Evolutionary conservation across 1,140 invertebrate genomes (phyloP), one percentile per base, ranked within the genome.

Genomic region (Stegodyphus mimosarum): DNA sequence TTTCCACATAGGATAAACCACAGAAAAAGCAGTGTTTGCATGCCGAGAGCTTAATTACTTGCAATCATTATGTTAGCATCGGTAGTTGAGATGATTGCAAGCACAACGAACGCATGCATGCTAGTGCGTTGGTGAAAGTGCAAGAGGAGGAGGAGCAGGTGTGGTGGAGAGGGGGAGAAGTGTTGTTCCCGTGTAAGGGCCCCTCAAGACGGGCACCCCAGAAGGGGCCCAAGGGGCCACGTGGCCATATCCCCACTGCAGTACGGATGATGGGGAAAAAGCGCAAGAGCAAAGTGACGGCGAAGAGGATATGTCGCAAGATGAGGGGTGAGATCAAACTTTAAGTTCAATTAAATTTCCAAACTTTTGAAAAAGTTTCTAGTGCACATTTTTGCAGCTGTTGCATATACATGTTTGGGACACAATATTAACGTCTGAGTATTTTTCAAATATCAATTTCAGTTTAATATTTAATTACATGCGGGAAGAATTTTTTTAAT

Each of bases 171-270:
- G 64, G 51, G 67, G 52, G 2, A 15, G 11, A 53, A 17, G 69
- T 67, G 33, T 33, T 33, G 33, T 33, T 33, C 33, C 33, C 33
- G 67, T 11, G 69, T 10, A 64, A 69, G 80, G 80, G 18, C 69
- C 79, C 80, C 80, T 50, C 80, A 83, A 83, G 69, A 83, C 80
- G 80, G 80, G 80, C 60, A 72, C 60, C n/a, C 71, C 80, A 50
- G 80, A 83, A 74, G 80, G 71, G 55, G 80, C 71, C 80, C 70
- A 18, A 33, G 60, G 50, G 71, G 70, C 80, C 80, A 67, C 80
- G 70, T 73, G 80, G 80, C 80, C 80, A 55, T 69, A 72, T 63
- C 78, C 78, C 53, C 78, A 81, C 78, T 83, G 70, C 70, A 73
- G 71, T 60, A 73, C 33, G 50, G 70, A 83, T n/a, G 55, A 83